Base-by-base conservation (phyloP, 2,888 invertebrate species). In the Andrena haemorrhoa region DNA sequence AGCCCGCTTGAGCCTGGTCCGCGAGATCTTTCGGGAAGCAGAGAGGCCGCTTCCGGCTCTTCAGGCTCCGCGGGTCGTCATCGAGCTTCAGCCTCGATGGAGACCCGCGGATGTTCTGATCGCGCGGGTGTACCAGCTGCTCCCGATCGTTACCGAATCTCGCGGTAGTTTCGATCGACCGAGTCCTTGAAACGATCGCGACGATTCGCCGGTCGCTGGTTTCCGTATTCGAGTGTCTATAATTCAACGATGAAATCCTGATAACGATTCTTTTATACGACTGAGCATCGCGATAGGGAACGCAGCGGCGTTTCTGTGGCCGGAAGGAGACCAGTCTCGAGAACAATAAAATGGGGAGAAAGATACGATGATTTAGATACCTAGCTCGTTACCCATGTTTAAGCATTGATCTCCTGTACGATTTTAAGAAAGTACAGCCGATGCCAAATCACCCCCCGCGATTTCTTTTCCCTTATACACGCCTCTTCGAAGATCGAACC, bases 331-430 rank as follows among this genome's bases (percentile, higher is more conserved):
- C 64, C 85, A 81, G 80, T 61, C 65, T 74, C 82, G 74, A 82
- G 80, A 61, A 73, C 75, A 65, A 58, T 75, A 60, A 73, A 41
- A 76, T 41, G 60, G 63, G 56, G 72, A 78, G 71, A 75, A 69
- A 79, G 69, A 74, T 82, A 77, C 56, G 23, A 56, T 84, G 71
- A 81, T 83, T 80, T 91, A 91, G 89, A 82, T 79, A 71, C 84
- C 65, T 88, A 89, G 86, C 82, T 86, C 70, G 91, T 90, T 92
- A 91, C 91, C 92, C 91, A 88, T 89, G 86, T 91, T 92, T 87
- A 90, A 91, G 92, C 92, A 92, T 92, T 92, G 92, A 92, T 92
- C 92, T 92, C 92, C 91, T 92, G 92, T 92, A 91, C 92, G 89
- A 91, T 66, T 86, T 90, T 86, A 90, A 84, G 85, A 88, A 90